Evolutionary conservation across 2,797 vertebrate species (phyloP).

Genomic region (Lateolabrax maculatus): DNA sequence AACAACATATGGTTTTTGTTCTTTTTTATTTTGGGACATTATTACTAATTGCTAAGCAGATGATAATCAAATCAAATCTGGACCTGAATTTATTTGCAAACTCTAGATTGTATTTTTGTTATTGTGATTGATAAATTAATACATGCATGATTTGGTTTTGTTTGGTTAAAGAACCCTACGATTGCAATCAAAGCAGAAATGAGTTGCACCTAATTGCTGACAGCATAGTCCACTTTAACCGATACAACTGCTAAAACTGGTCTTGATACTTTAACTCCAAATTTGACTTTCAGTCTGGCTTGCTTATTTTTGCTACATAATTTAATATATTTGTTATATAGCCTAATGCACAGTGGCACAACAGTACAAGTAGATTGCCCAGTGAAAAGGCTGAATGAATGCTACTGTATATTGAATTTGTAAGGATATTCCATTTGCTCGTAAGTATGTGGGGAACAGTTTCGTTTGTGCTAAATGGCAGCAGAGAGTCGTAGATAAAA

Average conservation of each 20-base stretch:
- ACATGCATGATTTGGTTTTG: too few species aligned
- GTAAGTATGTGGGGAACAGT: neutral
- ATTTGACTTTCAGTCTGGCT: neutral
- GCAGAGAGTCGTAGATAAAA: neutral
- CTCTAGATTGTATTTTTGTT: too few species aligned
- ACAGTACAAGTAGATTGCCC: neutral
- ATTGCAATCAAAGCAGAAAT: neutral
- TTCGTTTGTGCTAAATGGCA: neutral
- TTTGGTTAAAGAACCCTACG: neutral
- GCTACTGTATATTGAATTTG: neutral
- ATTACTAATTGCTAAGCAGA: neutral
- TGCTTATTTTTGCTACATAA: neutral
- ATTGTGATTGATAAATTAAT: too few species aligned
- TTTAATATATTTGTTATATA: too few species aligned
- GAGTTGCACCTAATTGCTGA: neutral
- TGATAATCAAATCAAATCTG: neutral
- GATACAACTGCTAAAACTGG: neutral
- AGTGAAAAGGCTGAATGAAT: neutral
- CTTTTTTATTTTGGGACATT: neutral
- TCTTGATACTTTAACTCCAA: neutral
- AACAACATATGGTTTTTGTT: neutral
- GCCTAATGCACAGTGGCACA: neutral
- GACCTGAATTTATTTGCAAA: neutral
- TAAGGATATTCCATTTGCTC: neutral
- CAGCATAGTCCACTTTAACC: neutral